A percentile compares a stretch with the other conserved stretches of the same genome.
Evolutionary conservation across 2,113 vertebrate genomes (phyloP).

Genomic region (Entelurus aequoreus): DNA sequence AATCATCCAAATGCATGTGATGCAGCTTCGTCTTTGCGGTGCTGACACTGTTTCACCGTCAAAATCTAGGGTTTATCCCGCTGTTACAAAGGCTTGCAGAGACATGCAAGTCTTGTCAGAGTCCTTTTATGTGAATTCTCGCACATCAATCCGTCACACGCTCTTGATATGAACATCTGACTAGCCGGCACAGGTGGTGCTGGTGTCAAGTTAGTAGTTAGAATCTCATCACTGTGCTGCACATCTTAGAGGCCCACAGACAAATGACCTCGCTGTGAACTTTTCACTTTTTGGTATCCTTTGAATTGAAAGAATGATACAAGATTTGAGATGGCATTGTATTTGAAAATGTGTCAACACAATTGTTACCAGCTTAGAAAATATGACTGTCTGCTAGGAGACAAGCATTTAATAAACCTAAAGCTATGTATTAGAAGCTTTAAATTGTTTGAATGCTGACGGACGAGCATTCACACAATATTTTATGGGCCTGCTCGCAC

Average conservation of each 20-base stretch:
- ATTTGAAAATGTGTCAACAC: background rate
- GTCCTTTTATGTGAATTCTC: constrained; percentile 30
- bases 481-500: no score
- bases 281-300: background rate
- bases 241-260: background rate
- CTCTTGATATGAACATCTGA: constrained; percentile 43
- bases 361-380: background rate
- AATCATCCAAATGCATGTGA: constrained; percentile 22
- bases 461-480: background rate
- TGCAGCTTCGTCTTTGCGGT: constrained; percentile 22
- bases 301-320: background rate
- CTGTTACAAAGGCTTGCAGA: constrained; percentile 15
- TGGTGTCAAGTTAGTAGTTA: constrained; percentile 55
- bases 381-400: background rate
- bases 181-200: constrained; percentile 56
- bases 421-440: no score
- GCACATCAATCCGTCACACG: constrained; percentile 54
- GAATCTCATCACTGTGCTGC: constrained; percentile 27
- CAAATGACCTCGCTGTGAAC: background rate
- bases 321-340: background rate
- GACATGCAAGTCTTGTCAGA: constrained; percentile 16
- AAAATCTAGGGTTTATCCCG: constrained; percentile 35
- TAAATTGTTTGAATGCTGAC: background rate
- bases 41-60: constrained; percentile 19
- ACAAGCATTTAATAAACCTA: background rate